These are phyloP conservation scores for Drosophila sp. DNA, from an alignment of 1,140 invertebrate genomes.

Conservation along the genomic window DNA sequence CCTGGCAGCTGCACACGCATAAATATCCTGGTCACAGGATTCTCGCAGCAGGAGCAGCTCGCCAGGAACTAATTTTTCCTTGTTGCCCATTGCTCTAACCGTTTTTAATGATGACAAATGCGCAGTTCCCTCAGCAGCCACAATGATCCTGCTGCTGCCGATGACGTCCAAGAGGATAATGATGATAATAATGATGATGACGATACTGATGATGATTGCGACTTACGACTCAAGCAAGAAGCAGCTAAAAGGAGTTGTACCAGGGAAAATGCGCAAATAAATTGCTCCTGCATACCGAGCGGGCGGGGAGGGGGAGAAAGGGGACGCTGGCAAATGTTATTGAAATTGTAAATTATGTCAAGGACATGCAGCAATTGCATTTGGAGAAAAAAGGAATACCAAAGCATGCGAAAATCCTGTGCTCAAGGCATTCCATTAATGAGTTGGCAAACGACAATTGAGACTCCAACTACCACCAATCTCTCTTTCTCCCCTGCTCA, in stretches of 20 bases:
- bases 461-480: neutral
- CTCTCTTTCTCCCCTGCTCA: neutral
- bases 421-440: slow-evolving; percentile 38
- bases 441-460: slow-evolving; percentile 15
- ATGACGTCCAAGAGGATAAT: slow-evolving; percentile 10
- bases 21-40: slow-evolving; percentile 63
- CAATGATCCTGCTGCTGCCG: slow-evolving; percentile 17
- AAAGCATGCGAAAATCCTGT: slow-evolving; percentile 35
- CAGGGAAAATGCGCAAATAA: slow-evolving; percentile 70
- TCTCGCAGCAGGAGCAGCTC: slow-evolving; percentile 13
- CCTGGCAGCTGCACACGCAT: slow-evolving; percentile 70
- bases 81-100: slow-evolving; percentile 37
- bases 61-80: slow-evolving; percentile 62
- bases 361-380: slow-evolving; percentile 64
- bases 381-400: slow-evolving; percentile 17
- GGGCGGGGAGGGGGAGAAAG: neutral
- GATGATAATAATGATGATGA: slow-evolving; percentile 2
- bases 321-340: slow-evolving; percentile 54
- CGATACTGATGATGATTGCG: slow-evolving; percentile 47
- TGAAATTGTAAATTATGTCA: slow-evolving; percentile 83
- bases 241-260: slow-evolving; percentile 47
- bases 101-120: slow-evolving; percentile 80
- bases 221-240: slow-evolving; percentile 48
- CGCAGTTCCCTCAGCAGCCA: slow-evolving; percentile 31
- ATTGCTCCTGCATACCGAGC: slow-evolving; percentile 44